Conservation (phyloP, 2,888 invertebrate species). For the Epistrophe grossulariae region DNA sequence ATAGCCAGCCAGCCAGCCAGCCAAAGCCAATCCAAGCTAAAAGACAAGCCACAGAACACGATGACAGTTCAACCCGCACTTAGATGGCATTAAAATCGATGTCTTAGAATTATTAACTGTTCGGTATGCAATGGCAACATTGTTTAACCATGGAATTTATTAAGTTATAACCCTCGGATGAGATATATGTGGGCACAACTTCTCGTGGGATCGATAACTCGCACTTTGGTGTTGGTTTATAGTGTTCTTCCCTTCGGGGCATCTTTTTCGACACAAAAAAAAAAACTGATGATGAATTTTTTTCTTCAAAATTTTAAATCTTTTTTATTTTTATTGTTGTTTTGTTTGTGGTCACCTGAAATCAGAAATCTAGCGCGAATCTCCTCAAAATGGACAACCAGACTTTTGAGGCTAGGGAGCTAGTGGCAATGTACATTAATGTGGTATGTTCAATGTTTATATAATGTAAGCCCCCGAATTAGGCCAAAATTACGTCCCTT, state of each 20-base stretch:
- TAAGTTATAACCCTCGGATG: slow-evolving; percentile 65
- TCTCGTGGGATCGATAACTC: slow-evolving; percentile 46
- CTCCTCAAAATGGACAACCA: slow-evolving; percentile 20
- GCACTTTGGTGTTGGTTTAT: slow-evolving; percentile 1
- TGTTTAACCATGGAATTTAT: slow-evolving; percentile 60
- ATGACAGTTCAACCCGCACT: slow-evolving; percentile 71
- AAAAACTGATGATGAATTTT: slow-evolving; percentile 1
- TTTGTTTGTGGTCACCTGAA: slow-evolving; percentile 55
- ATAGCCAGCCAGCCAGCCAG: background rate
- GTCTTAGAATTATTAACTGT: slow-evolving; percentile 74
- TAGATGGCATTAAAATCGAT: slow-evolving; percentile 67
- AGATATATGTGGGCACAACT: slow-evolving; percentile 48
- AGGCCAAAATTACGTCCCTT: no score
- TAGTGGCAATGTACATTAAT: background rate
- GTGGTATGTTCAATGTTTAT: no score
- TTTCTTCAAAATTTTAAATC: background rate
- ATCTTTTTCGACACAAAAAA: background rate
- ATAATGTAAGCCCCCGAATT: no score
- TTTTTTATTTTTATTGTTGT: slow-evolving; percentile 1
- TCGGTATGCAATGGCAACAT: slow-evolving; percentile 59
- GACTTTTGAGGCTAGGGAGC: background rate
- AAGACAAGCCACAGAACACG: slow-evolving; percentile 37
- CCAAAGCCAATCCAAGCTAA: background rate
- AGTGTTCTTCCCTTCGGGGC: slow-evolving; percentile 9
- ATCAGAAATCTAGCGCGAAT: slow-evolving; percentile 31